Conservation (phyloP, 1,140 invertebrate species). For the Drosophila nannoptera region DNA sequence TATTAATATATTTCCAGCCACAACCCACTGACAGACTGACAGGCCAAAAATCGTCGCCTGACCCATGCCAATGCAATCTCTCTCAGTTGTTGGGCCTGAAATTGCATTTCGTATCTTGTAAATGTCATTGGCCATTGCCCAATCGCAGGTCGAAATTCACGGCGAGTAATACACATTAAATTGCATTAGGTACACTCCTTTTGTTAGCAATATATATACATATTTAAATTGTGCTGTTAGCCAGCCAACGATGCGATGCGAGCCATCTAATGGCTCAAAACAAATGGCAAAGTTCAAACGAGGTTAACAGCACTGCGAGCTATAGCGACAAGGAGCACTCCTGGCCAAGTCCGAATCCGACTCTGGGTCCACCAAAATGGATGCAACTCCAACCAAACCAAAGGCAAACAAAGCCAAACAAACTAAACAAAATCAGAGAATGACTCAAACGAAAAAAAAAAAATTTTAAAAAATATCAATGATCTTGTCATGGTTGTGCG, state of each 20-base stretch:
- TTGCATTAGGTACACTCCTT: constrained; percentile 72
- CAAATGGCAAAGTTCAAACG: constrained; percentile 77
- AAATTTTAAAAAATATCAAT: not conserved
- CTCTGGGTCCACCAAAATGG: constrained; percentile 56
- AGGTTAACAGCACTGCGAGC: constrained; percentile 75
- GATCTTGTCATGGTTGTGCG: not conserved
- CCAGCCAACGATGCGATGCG: constrained; percentile 54
- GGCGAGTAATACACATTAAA: constrained; percentile 64
- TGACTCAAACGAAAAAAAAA: constrained; percentile 20
- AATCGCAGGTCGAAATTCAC: constrained; percentile 35
- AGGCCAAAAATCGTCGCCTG: constrained; percentile 29
- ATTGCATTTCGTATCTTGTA: constrained; percentile 42
- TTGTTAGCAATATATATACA: constrained; percentile 59
- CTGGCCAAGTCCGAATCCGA: constrained; percentile 30
- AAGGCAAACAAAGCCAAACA: constrained; percentile 56
- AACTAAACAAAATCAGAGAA: constrained; percentile 48
- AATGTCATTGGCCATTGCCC: constrained; percentile 39
- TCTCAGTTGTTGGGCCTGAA: constrained; percentile 29
- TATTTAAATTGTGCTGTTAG: constrained; percentile 68
- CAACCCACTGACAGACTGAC: not conserved
- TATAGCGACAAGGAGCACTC: constrained; percentile 25
- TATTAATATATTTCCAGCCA: not conserved
- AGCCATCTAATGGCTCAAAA: constrained; percentile 74
- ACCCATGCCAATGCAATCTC: constrained; percentile 40
- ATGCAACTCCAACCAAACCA: constrained; percentile 55